phyloP scores from a whole-genome alignment of 1,140 invertebrate genomes.

The Papilio glaucus region DNA sequence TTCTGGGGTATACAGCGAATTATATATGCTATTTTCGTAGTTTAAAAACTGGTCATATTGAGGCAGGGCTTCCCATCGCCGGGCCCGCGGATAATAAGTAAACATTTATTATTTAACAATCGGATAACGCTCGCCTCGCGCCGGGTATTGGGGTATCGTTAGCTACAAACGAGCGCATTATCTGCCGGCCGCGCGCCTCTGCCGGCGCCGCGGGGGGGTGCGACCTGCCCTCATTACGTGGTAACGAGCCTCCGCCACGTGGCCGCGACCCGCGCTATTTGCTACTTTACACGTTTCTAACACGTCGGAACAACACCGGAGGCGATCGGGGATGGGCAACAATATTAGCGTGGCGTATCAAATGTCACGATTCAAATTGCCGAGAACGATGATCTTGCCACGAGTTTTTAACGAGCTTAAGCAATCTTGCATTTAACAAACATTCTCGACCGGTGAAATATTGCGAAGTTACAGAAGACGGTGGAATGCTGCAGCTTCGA shows the following conservation, averaged over 20 bases:
- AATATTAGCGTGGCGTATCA: background rate
- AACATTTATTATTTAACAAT: slow-evolving; percentile 27
- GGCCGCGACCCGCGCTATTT: background rate
- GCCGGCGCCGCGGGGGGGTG: slow-evolving; percentile 12
- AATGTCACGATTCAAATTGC: background rate
- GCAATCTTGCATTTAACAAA: background rate
- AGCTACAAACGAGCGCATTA: slow-evolving; percentile 1
- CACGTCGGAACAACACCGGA: background rate
- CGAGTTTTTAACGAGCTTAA: background rate
- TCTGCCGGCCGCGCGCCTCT: background rate
- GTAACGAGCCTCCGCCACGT: slow-evolving; percentile 15
- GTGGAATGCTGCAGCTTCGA: too few relatives aligned
- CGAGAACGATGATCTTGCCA: background rate
- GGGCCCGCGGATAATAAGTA: background rate
- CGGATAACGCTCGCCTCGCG: background rate
- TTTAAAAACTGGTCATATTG: background rate
- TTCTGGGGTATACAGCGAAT: background rate
- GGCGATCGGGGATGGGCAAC: background rate
- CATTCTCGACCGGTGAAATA: background rate
- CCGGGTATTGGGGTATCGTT: slow-evolving; percentile 11
- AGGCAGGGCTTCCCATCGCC: background rate
- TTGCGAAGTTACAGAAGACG: too few relatives aligned
- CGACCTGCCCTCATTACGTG: slow-evolving; percentile 14
- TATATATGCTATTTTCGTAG: background rate
- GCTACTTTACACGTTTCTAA: background rate